Conservation (phyloP, 2,888 invertebrate genomes). For the Parnassius mnemosyne region DNA sequence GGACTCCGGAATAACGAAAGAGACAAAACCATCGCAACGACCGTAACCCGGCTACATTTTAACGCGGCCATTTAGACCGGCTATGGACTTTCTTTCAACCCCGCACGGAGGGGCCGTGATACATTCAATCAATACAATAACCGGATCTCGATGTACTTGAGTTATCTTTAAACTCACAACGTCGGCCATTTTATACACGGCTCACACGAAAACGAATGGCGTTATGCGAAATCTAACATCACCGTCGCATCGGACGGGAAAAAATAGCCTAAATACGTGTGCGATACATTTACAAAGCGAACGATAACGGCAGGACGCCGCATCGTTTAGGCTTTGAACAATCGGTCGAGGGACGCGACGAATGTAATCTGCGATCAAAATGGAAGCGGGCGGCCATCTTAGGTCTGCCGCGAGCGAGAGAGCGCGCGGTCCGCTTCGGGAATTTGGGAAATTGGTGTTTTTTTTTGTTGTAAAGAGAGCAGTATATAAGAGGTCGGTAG, state of each 20-base stretch:
- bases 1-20: slow-evolving; percentile 41
- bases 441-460: slow-evolving; percentile 80
- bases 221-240: slow-evolving; percentile 39
- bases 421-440: slow-evolving; percentile 72
- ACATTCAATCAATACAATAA: slow-evolving; percentile 68
- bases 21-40: slow-evolving; percentile 56
- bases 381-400: slow-evolving; percentile 79
- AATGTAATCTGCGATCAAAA: slow-evolving; percentile 78
- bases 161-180: slow-evolving; percentile 28
- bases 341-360: slow-evolving; percentile 59
- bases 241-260: slow-evolving; percentile 70
- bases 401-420: slow-evolving; percentile 75
- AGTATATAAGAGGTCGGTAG: slow-evolving; percentile 79
- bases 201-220: slow-evolving; percentile 36
- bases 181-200: slow-evolving; percentile 27
- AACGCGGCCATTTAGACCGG: slow-evolving; percentile 54
- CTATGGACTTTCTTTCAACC: slow-evolving; percentile 52
- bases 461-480: slow-evolving; percentile 79
- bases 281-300: slow-evolving; percentile 66
- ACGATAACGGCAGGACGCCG: slow-evolving; percentile 57
- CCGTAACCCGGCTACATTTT: slow-evolving; percentile 48
- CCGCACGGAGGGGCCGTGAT: slow-evolving; percentile 31
- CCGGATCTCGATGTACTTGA: slow-evolving; percentile 29
- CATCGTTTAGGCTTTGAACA: slow-evolving; percentile 72
- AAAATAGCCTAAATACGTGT: slow-evolving; percentile 77